Evolutionary conservation across 2,888 invertebrate species (phyloP), one percentile per base, ranked within the genome.

Genomic region (Icerya purchasi): DNA sequence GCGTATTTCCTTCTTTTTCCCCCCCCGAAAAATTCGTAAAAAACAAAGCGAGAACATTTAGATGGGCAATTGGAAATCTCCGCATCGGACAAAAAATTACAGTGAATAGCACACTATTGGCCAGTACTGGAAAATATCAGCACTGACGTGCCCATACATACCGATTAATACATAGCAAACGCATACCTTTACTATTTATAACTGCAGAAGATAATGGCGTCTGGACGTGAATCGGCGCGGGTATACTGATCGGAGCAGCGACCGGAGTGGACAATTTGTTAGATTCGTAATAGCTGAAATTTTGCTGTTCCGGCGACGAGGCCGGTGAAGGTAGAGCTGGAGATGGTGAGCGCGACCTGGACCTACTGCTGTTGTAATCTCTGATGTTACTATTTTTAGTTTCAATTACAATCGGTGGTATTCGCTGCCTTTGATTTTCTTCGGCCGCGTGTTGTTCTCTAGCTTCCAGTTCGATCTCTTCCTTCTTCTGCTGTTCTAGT

Each of bases 201-300:
- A n/a, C n/a, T n/a, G n/a, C n/a, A n/a, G n/a, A n/a, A n/a, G n/a
- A n/a, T n/a, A n/a, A n/a, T n/a, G n/a, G n/a, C n/a, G n/a, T n/a
- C n/a, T n/a, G n/a, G n/a, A n/a, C n/a, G n/a, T n/a, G n/a, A n/a
- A n/a, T 57, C 21, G 24, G 68, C 67, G 21, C 71, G 69, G 62
- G 71, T 68, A 62, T 69, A 52, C 56, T 50, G 54, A 57, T 62
- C 24, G 61, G 63, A 18, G 58, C 61, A 57, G 57, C 8, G 14
- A 36, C 36, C 14, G 36, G 36, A n/a, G n/a, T n/a, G 14, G 36
- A 36, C 36, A 14, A 14, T 36, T 36, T 36, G 14, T 36, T 36
- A 36, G 53, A 36, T 22, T 59, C 53, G 53, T 54, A 59, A 36
- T 36, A 36, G 14, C 36, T 5, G 14, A 36, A 14, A 14, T 14